Percentiles rank a stretch among this genome's conserved stretches.
These are phyloP conservation scores for Rachycentron canadum DNA, from an alignment of 2,797 vertebrate genomes.

Conservation along the genomic window DNA sequence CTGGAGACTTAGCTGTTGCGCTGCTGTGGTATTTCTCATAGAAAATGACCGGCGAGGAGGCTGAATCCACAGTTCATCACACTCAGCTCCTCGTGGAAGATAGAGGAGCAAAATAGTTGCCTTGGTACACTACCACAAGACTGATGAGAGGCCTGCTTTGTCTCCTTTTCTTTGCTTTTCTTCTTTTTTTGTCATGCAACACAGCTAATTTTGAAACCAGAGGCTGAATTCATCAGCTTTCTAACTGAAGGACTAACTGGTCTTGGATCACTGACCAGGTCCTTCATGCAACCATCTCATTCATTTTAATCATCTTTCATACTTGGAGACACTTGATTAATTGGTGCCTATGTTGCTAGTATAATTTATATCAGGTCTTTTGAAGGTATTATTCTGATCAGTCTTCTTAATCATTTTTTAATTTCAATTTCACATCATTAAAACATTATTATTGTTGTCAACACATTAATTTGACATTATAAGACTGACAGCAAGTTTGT, in stretches of 20 bases:
- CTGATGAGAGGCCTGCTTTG: constrained; percentile 34
- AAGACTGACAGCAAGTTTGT: background rate
- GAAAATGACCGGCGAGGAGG: constrained; percentile 40
- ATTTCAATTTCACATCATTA: constrained; percentile 26
- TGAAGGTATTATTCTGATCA: constrained; percentile 11
- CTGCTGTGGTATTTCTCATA: constrained; percentile 61
- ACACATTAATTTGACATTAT: constrained; percentile 14
- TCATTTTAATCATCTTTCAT: constrained; percentile 61
- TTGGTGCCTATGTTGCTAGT: constrained; percentile 10
- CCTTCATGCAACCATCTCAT: constrained; percentile 55
- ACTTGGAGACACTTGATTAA: constrained; percentile 46
- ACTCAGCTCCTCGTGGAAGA: constrained; percentile 44
- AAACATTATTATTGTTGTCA: constrained; percentile 13
- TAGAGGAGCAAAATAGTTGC: constrained; percentile 49
- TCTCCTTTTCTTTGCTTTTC: background rate
- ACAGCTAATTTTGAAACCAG: constrained; percentile 41
- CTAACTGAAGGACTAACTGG: constrained; percentile 34
- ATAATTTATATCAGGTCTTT: constrained; percentile 29
- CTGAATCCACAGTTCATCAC: constrained; percentile 68
- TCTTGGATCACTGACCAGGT: constrained; percentile 65
- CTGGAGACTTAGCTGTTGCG: constrained; percentile 64
- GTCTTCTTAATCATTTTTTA: constrained; percentile 16
- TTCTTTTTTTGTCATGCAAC: constrained; percentile 13
- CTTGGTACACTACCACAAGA: constrained; percentile 33
- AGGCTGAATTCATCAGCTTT: constrained; percentile 50